Conservation (phyloP, 2,797 vertebrate species). For the Ceryle rudis region DNA sequence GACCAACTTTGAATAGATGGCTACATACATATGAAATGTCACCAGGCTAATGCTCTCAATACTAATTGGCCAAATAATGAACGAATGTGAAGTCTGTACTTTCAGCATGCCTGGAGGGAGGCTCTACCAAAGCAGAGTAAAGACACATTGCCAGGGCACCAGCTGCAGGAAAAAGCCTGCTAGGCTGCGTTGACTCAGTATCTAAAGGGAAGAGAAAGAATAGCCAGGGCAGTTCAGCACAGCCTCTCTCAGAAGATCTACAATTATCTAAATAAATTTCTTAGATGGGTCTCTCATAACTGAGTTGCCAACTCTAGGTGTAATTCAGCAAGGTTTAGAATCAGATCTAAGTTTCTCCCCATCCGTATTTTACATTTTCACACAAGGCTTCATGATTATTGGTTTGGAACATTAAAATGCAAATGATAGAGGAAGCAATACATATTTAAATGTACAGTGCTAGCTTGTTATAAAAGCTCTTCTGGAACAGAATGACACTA, state of each 20-base stretch:
- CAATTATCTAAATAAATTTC: slow-evolving; percentile 46
- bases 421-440: slow-evolving; percentile 74
- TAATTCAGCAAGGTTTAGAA: slow-evolving; percentile 72
- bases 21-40: neutral
- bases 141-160: neutral
- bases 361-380: slow-evolving; percentile 71
- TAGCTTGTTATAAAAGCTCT: slow-evolving; percentile 57
- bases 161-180: neutral
- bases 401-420: slow-evolving; percentile 81
- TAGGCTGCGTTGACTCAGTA: neutral
- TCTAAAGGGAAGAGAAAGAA: neutral
- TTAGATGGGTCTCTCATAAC: neutral
- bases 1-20: fast-evolving
- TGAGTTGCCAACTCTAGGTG: slow-evolving; percentile 58
- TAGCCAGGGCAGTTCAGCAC: neutral
- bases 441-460: slow-evolving; percentile 66
- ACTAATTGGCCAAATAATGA: neutral
- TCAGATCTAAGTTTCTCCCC: slow-evolving; percentile 67
- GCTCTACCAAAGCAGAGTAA: neutral
- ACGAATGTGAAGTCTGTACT: neutral
- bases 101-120: neutral
- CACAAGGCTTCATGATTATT: slow-evolving; percentile 78
- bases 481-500: slow-evolving; percentile 47
- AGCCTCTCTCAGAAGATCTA: neutral
- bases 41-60: neutral